Evolutionary conservation across 2,888 invertebrate species (phyloP).

Genomic region (Zaprionus lineosus): DNA sequence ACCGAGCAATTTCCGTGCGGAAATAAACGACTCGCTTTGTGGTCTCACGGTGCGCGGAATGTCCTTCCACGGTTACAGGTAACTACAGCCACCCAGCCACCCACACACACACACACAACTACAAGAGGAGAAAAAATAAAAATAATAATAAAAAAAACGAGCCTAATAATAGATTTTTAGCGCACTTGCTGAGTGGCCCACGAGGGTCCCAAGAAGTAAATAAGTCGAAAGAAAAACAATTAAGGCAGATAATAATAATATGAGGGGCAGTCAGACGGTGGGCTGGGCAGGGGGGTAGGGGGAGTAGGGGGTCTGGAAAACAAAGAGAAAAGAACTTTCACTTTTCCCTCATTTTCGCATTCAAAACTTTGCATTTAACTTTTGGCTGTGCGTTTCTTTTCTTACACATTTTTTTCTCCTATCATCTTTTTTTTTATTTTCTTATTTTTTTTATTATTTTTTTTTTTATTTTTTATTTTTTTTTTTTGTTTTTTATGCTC

Average conservation of each 20-base stretch:
- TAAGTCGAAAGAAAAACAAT: slow-evolving; percentile 75
- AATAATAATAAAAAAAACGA: slow-evolving; percentile 12
- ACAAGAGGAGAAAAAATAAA: slow-evolving; percentile 1
- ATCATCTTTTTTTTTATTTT: slow-evolving; percentile 23
- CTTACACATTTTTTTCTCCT: too few species aligned
- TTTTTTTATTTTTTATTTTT: too few species aligned
- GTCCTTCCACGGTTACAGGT: too few species aligned
- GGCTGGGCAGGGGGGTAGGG: too few species aligned
- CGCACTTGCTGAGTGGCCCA: slow-evolving; percentile 60
- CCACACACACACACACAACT: too few species aligned
- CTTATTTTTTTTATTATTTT: too few species aligned
- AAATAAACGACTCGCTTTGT: slow-evolving; percentile 55
- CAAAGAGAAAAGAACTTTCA: slow-evolving; percentile 55
- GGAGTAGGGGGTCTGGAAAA: slow-evolving; percentile 11
- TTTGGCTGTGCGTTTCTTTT: slow-evolving; percentile 39
- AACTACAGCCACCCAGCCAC: too few species aligned
- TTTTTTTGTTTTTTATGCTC: background rate
- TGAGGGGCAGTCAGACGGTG: slow-evolving; percentile 48
- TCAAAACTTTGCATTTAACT: slow-evolving; percentile 75
- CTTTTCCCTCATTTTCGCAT: slow-evolving; percentile 68
- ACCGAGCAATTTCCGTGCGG: slow-evolving; percentile 65
- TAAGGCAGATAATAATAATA: slow-evolving; percentile 75
- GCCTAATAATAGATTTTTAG: slow-evolving; percentile 68
- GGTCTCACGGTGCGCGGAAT: background rate
- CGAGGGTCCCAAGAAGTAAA: slow-evolving; percentile 42